A percentile compares a stretch with the other conserved stretches of the same genome.
Evolutionary conservation across 2,888 invertebrate species (phyloP).

Genomic region (Pammene aurita): DNA sequence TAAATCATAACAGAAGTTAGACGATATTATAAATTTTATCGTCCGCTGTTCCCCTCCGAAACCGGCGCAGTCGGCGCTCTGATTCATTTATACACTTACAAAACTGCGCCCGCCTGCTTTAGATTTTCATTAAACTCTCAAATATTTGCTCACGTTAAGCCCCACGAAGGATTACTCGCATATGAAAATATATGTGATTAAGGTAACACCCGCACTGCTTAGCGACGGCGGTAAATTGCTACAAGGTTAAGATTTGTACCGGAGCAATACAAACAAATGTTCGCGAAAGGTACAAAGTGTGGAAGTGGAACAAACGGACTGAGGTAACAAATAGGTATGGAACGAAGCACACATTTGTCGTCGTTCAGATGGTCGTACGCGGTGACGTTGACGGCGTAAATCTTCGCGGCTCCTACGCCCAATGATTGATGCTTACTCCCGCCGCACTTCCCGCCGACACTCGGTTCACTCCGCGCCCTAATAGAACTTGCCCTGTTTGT

Average conservation of each 20-base stretch:
- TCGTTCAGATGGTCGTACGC: slow-evolving; percentile 50
- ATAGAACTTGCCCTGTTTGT: slow-evolving; percentile 51
- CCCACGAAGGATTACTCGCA: slow-evolving; percentile 62
- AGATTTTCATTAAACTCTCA: slow-evolving; percentile 78
- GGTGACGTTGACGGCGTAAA: slow-evolving; percentile 55
- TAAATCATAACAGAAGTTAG: slow-evolving; percentile 77
- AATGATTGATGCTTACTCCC: slow-evolving; percentile 66
- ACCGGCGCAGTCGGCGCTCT: slow-evolving; percentile 62
- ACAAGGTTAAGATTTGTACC: slow-evolving; percentile 47
- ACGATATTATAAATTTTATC: slow-evolving; percentile 76
- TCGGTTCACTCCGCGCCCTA: slow-evolving; percentile 52
- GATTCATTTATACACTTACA: slow-evolving; percentile 72
- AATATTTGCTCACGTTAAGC: slow-evolving; percentile 72
- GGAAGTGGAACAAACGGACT: slow-evolving; percentile 39
- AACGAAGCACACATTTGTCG: slow-evolving; percentile 55
- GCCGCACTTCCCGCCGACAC: slow-evolving; percentile 55
- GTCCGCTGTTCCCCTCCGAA: slow-evolving; percentile 61
- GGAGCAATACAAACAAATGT: slow-evolving; percentile 59
- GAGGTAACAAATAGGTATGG: slow-evolving; percentile 43
- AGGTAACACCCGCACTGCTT: slow-evolving; percentile 55
- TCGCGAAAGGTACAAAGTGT: slow-evolving; percentile 43
- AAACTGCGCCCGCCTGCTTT: slow-evolving; percentile 66
- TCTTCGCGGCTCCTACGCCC: slow-evolving; percentile 49
- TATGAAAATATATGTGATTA: slow-evolving; percentile 73
- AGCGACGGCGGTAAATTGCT: slow-evolving; percentile 56